Percentiles rank a stretch among this genome's conserved stretches.
phyloP scores from a whole-genome alignment of 2,113 vertebrate genomes.

The Acrocephalus arundinaceus region DNA sequence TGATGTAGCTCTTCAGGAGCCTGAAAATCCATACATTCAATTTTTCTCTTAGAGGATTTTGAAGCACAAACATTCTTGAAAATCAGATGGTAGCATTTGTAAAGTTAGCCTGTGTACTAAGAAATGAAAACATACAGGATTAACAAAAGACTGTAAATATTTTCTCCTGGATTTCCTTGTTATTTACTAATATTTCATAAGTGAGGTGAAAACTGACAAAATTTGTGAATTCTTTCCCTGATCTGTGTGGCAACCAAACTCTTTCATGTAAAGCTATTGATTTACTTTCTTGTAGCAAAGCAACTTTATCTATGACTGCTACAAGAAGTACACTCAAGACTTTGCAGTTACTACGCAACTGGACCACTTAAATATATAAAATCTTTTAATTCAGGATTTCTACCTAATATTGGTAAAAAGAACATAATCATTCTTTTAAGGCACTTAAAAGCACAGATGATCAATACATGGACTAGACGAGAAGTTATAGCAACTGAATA shows the following conservation, averaged over 20 bases:
- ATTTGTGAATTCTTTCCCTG: neutral
- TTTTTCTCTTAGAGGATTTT: neutral
- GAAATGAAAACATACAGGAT: neutral
- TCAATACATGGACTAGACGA: neutral
- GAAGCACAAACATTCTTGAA: neutral
- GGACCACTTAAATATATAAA: neutral
- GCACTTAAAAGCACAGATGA: neutral
- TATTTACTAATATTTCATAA: neutral
- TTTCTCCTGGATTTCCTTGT: neutral
- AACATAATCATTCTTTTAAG: neutral
- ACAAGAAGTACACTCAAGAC: neutral
- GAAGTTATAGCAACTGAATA: neutral
- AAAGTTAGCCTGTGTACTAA: neutral
- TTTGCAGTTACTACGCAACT: neutral
- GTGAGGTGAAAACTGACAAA: neutral
- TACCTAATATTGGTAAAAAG: neutral
- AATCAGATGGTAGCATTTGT: neutral
- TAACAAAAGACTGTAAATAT: neutral
- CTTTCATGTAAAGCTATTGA: neutral
- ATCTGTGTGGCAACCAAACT: neutral
- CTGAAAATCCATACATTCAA: neutral
- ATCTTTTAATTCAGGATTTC: neutral
- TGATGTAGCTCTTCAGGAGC: accelerated
- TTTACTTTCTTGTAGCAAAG: neutral
- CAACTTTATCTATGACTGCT: neutral